Conservation (phyloP, 1,140 invertebrate genomes). For the Eumeta japonica region DNA sequence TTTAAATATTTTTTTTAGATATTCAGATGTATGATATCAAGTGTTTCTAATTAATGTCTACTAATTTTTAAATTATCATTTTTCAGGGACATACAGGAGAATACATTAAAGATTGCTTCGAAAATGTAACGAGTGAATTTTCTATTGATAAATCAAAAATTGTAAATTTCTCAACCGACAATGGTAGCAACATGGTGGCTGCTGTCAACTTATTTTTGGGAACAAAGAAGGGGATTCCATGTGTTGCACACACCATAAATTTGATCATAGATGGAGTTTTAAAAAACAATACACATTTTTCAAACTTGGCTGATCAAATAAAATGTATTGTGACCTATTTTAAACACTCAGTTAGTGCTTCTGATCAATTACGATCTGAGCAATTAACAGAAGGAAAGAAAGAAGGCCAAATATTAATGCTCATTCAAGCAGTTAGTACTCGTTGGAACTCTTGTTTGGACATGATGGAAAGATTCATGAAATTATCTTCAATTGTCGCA, state of each 20-base stretch:
- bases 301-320: conserved; percentile 12
- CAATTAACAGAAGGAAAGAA: conserved; percentile 13
- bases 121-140: no score
- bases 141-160: conserved; percentile 7
- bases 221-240: conserved; percentile 18
- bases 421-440: conserved; percentile 21
- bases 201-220: conserved; percentile 8
- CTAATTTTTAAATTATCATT: no score
- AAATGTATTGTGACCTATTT: conserved; percentile 20
- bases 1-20: no score
- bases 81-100: no score
- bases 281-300: conserved; percentile 12
- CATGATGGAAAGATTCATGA: conserved; percentile 20
- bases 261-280: conserved; percentile 22
- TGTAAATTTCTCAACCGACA: conserved; percentile 7
- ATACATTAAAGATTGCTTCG: no score
- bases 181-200: conserved; percentile 8
- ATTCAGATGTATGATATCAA: no score
- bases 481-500: conserved; percentile 19
- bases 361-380: conserved; percentile 16
- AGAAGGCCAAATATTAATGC: conserved; percentile 19
- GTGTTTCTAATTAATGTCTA: no score
- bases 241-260: conserved; percentile 29
- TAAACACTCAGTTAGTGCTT: conserved; percentile 18
- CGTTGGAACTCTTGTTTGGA: conserved; percentile 21